Evolutionary conservation across 2,888 invertebrate genomes (phyloP), one percentile per base, ranked within the genome.

Genomic region (Baronia brevicornis): DNA sequence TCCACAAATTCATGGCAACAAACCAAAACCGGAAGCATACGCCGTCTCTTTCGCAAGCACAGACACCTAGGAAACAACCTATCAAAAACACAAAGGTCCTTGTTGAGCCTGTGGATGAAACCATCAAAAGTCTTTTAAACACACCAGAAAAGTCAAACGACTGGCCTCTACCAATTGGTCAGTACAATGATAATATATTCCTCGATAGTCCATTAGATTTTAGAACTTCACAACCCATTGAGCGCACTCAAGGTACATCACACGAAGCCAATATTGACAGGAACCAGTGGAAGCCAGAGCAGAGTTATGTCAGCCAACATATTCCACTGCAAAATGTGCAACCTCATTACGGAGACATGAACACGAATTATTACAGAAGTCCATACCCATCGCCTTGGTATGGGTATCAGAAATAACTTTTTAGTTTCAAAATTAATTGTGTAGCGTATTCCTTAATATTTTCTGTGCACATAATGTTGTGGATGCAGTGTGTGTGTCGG

Each of bases 161-260:
- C 2, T 64, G 60, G 46, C 47, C 60, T 0, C 39, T 63, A 39
- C 84, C 84, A 0, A 39, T 73, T 0, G 77, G 78, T 0, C 82
- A 82, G 28, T 84, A 84, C 33, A 84, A 73, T 23, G 84, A 84
- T 27, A 63, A 45, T 12, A 80, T 84, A 33, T 77, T 84, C 43
- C 20, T 79, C 8, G 68, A 66, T 5, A 39, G 56, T 0, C 73
- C 78, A 0, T 34, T 74, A 33, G 75, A 78, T 38, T 77, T 62
- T 34, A 53, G 74, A 33, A 69, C 60, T 48, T 61, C 29, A 14
- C 37, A 2, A 31, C 30, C 22, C 40, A 36, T n/a, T n/a, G n/a
- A n/a, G n/a, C n/a, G n/a, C n/a, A n/a, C n/a, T n/a, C n/a, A n/a
- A n/a, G n/a, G 11, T 10, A 2, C 18, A 11, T 3, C 5, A 4